phyloP scores from a whole-genome alignment of 2,113 vertebrate genomes.

The Ochotona curzoniae region DNA sequence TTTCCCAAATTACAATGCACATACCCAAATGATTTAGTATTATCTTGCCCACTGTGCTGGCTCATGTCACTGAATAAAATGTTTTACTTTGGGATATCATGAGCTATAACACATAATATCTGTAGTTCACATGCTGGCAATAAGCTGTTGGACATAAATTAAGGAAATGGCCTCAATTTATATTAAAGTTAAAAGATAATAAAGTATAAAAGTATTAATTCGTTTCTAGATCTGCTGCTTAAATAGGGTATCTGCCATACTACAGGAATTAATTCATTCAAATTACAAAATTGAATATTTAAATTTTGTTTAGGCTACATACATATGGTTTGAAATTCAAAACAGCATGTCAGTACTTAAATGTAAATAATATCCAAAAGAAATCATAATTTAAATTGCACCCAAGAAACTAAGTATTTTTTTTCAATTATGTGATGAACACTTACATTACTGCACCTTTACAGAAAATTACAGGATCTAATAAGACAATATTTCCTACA shows the following conservation, averaged over 20 bases:
- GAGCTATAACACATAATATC: conserved; percentile 71
- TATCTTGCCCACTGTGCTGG: conserved; percentile 75
- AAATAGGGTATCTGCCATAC: neutral
- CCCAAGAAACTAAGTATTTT: conserved; percentile 10
- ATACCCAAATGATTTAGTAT: conserved; percentile 69
- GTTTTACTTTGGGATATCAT: conserved; percentile 80
- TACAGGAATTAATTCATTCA: conserved; percentile 53
- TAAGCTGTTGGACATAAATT: conserved; percentile 71
- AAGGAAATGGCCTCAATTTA: conserved; percentile 59
- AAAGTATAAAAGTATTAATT: conserved; percentile 69
- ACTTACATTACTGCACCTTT: neutral
- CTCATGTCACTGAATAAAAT: conserved; percentile 79
- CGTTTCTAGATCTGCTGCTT: conserved; percentile 50
- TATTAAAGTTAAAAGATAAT: conserved; percentile 66
- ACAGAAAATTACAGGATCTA: conserved; percentile 20
- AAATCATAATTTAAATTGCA: conserved; percentile 58
- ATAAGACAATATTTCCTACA: conserved; percentile 45
- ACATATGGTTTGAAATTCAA: neutral
- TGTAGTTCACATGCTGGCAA: conserved; percentile 52
- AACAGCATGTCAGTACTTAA: conserved; percentile 14
- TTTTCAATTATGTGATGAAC: conserved; percentile 47
- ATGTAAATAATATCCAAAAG: neutral
- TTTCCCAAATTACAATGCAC: conserved; percentile 50
- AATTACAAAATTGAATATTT: conserved; percentile 45
- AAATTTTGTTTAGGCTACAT: conserved; percentile 9